Base-by-base conservation (phyloP, 1,140 invertebrate species). In the Lepidostoma basale region DNA sequence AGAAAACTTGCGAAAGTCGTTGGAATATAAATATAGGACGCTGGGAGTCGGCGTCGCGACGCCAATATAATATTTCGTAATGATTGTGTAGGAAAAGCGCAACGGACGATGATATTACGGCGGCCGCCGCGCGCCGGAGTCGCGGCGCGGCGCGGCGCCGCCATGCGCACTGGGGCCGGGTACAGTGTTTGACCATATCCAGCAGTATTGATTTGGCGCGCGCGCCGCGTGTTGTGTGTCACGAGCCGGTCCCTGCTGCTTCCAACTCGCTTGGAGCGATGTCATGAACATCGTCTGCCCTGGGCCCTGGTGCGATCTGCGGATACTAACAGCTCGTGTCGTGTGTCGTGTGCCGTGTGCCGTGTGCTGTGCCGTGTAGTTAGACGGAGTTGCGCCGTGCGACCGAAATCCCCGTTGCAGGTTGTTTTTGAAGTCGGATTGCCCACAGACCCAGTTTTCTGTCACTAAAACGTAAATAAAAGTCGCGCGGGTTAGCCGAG, bases 191-290 rank as follows among this genome's bases (percentile, higher is more conserved):
- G 39, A 54, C 62, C 62, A 49, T 65, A 65, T 54, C 62, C 62
- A 56, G 62, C 62, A 65, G 62, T 65, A 65, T 65, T 65, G 62
- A 65, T 65, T 42, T 44, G 62, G 36, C 62, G 62, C 62, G 62
- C 62, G 62, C 62, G 62, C 47, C 33, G 62, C 49, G 62, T 56
- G 56, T 59, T 59, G 56, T 59, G 56, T 59, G 52, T 20, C 28
- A n/a, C n/a, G n/a, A n/a, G n/a, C n/a, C n/a, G n/a, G n/a, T n/a
- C n/a, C n/a, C n/a, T n/a, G n/a, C n/a, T n/a, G n/a, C n/a, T n/a
- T n/a, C n/a, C n/a, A n/a, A n/a, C n/a, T n/a, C n/a, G n/a, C n/a
- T n/a, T n/a, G n/a, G n/a, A n/a, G n/a, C n/a, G n/a, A n/a, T n/a
- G n/a, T n/a, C n/a, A n/a, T n/a, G n/a, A n/a, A n/a, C n/a, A n/a